phyloP scores from a whole-genome alignment of 2,888 invertebrate species.

The Lobophora halterata region DNA sequence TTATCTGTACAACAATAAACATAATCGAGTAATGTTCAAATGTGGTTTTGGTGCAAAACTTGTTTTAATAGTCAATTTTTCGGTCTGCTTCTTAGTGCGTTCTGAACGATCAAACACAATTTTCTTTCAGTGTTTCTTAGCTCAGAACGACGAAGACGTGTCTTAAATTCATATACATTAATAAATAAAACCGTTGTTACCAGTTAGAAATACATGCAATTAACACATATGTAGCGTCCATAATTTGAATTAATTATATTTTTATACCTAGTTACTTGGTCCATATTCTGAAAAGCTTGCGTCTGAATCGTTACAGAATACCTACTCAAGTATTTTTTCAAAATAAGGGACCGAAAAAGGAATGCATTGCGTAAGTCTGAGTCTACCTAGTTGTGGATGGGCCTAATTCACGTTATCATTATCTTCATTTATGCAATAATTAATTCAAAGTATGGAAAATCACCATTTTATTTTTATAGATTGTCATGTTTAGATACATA shows the following conservation, averaged over 20 bases:
- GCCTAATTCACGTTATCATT: constrained; percentile 19
- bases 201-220: constrained; percentile 56
- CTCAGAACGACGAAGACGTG: constrained; percentile 15
- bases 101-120: constrained; percentile 14
- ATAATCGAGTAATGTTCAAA: constrained; percentile 13
- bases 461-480: constrained; percentile 23
- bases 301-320: too few species aligned
- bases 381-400: constrained; percentile 20
- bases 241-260: constrained; percentile 48
- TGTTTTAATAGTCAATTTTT: constrained; percentile 31
- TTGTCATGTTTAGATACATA: constrained; percentile 15
- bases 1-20: constrained; percentile 10
- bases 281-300: constrained; percentile 10
- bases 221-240: constrained; percentile 33
- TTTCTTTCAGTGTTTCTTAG: constrained; percentile 6
- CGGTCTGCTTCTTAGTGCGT: constrained; percentile 10
- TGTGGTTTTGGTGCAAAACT: constrained; percentile 19
- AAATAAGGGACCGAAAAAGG: too few species aligned
- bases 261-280: constrained; percentile 22
- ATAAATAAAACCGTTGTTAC: constrained; percentile 65
- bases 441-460: constrained; percentile 45
- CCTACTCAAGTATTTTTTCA: too few species aligned
- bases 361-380: too few species aligned
- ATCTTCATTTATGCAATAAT: constrained; percentile 30
- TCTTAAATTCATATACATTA: constrained; percentile 34